Evolutionary conservation across 2,113 vertebrate species (phyloP), one percentile per base, ranked within the genome.

Genomic region (Siniperca knerii): DNA sequence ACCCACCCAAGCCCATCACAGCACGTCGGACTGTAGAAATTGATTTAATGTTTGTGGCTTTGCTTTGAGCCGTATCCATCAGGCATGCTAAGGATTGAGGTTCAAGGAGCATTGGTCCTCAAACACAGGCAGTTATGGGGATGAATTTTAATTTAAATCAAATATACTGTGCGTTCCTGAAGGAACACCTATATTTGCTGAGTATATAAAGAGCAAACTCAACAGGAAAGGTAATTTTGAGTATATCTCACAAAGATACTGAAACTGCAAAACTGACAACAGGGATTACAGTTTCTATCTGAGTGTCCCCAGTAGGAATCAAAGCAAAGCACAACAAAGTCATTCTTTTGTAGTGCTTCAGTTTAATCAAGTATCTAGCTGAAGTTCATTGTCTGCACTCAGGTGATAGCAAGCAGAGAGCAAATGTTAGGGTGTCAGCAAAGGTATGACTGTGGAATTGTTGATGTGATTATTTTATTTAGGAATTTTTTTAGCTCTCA

Each of bases 41-140:
- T 82, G 72, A 88, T 90, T 90, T 81, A 81, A 92, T 89, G 74
- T 91, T 88, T 75, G 82, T 87, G 78, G 76, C 75, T 86, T 83
- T 67, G 86, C 89, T 87, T 86, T 82, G 65, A 85, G 68, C 68
- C 35, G 20, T 78, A 81, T 83, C 70, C 72, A 55, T 76, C 77
- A 73, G 61, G 35, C 60, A 57, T 46, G 66, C 72, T 77, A 50
- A 75, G 46, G 48, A 61, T 18, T 37, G 60, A 50, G 23, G 79
- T 72, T 83, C 68, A 67, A 79, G 68, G 79, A 79, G 68, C 29
- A 78, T 15, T 20, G n/a, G 72, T 79, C n/a, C 78, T 88, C 75
- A 87, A 85, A 84, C 69, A 75, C 54, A 81, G n/a, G 44, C 58
- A 8, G 75, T 61, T 48, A 61, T 23, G 18, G 62, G 44, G 52